Evolutionary conservation across 2,888 invertebrate genomes (phyloP).

Genomic region (Ophioninae sp.): DNA sequence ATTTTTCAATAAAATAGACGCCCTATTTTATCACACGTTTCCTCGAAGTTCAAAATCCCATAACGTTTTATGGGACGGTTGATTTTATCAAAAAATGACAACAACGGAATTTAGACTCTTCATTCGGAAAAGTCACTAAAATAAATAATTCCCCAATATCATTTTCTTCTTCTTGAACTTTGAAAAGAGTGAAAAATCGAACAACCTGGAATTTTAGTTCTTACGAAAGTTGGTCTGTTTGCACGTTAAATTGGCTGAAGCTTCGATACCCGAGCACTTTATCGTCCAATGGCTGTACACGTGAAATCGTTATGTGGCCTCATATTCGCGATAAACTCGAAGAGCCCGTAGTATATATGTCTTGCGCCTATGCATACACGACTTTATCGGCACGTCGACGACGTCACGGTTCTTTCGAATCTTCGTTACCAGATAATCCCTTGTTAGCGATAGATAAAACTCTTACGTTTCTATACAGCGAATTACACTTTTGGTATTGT

Average conservation of each 20-base stretch:
- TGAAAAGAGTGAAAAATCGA: not conserved
- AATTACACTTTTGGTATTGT: slow-evolving; percentile 19
- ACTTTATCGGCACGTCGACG: slow-evolving; percentile 25
- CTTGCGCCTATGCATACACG: not conserved
- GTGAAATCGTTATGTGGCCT: slow-evolving; percentile 22
- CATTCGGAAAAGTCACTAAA: too few species aligned
- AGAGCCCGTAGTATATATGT: slow-evolving; percentile 3
- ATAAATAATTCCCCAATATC: too few species aligned
- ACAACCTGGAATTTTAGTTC: not conserved
- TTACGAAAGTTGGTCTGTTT: not conserved
- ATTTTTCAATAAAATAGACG: too few species aligned
- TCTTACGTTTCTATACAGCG: slow-evolving; percentile 3
- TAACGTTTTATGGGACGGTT: too few species aligned
- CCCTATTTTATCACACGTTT: too few species aligned
- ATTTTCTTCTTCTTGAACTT: not conserved
- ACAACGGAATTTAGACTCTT: too few species aligned
- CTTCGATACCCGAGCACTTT: slow-evolving; percentile 3
- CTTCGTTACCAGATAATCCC: slow-evolving; percentile 41
- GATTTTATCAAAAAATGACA: too few species aligned
- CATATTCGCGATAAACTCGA: slow-evolving; percentile 19
- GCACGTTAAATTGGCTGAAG: not conserved
- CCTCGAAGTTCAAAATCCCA: too few species aligned
- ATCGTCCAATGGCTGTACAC: slow-evolving; percentile 4
- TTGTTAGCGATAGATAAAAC: slow-evolving; percentile 49
- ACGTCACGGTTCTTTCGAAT: slow-evolving; percentile 37